phyloP scores from a whole-genome alignment of 1,140 invertebrate genomes.

The Euschistus heros region DNA sequence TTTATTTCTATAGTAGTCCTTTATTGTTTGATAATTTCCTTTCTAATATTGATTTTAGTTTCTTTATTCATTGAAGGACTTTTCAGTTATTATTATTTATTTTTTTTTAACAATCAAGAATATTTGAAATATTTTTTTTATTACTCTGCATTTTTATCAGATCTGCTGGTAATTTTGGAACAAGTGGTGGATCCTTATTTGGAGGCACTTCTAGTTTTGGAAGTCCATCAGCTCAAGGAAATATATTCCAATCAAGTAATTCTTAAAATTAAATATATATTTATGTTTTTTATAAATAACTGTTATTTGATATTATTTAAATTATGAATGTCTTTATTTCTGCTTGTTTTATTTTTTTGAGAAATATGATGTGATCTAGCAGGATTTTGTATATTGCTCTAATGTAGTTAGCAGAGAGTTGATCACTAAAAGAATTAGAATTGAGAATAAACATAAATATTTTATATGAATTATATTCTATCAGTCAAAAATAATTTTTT shows the following conservation, averaged over 20 bases:
- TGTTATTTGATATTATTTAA: neutral
- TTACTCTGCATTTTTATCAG: slow-evolving; percentile 15
- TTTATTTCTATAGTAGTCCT: neutral
- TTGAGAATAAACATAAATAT: neutral
- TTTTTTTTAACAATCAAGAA: neutral
- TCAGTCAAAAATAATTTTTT: neutral
- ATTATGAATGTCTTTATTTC: neutral
- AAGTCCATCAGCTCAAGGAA: slow-evolving; percentile 9
- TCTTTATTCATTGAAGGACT: neutral
- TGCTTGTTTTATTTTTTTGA: neutral
- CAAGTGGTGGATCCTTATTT: slow-evolving; percentile 22
- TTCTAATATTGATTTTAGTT: neutral
- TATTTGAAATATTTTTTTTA: neutral
- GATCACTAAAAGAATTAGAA: neutral
- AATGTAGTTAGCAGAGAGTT: neutral
- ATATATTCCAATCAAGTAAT: slow-evolving; percentile 15
- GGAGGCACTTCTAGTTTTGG: slow-evolving; percentile 6
- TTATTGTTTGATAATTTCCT: neutral
- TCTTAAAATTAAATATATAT: neutral
- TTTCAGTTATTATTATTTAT: neutral
- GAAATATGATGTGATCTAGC: neutral
- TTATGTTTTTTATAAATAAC: neutral
- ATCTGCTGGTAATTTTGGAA: slow-evolving; percentile 17
- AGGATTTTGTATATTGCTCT: neutral
- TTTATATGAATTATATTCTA: neutral